These are phyloP conservation scores for Aphelinus atriplicis DNA, from an alignment of 1,140 invertebrate genomes.

Conservation along the genomic window DNA sequence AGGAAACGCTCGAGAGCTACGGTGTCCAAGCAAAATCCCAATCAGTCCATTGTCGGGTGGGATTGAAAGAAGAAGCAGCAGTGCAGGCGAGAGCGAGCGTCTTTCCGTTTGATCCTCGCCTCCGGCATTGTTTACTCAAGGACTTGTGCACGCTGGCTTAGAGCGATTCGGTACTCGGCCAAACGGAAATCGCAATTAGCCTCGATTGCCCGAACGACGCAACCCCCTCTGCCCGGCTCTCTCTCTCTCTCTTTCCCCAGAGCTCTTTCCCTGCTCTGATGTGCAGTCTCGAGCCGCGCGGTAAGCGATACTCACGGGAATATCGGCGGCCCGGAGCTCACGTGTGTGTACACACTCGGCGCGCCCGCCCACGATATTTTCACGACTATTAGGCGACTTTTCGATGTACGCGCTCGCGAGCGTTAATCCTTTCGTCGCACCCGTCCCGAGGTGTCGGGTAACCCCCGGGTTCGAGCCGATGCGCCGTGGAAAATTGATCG, in stretches of 20 bases:
- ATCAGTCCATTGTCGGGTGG: constrained; percentile 6
- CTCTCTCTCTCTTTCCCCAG: neutral
- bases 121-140: constrained; percentile 28
- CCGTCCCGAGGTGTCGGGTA: neutral
- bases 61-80: constrained; percentile 6
- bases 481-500: no score
- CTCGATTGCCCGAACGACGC: constrained; percentile 22
- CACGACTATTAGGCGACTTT: constrained; percentile 9
- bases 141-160: constrained; percentile 31
- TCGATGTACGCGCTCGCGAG: neutral
- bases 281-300: neutral
- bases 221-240: constrained; percentile 3
- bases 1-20: neutral
- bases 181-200: constrained; percentile 42
- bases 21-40: constrained; percentile 1
- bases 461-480: no score
- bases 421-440: constrained; percentile 13
- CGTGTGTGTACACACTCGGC: neutral
- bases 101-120: constrained; percentile 24
- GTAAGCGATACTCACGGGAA: constrained; percentile 44
- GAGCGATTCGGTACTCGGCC: constrained; percentile 16
- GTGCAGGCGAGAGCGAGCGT: neutral
- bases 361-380: neutral
- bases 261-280: no score
- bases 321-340: neutral